phyloP scores from a whole-genome alignment of 2,113 vertebrate species.

The Thalassarche chlororhynchos region DNA sequence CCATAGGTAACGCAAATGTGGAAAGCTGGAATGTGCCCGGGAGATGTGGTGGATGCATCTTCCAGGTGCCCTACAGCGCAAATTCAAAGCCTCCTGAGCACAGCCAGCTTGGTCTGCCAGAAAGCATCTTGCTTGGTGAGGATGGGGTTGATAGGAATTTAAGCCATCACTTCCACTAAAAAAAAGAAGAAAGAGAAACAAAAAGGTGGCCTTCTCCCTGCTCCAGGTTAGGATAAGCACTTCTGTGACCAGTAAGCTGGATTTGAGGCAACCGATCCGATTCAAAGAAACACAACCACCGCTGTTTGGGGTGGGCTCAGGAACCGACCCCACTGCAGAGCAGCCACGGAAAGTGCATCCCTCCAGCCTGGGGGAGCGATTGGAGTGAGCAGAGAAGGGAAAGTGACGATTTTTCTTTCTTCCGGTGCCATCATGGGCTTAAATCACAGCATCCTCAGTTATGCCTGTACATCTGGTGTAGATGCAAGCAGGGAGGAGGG shows the following conservation, averaged over 20 bases:
- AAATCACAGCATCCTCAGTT: background rate
- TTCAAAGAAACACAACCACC: background rate
- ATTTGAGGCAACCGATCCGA: background rate
- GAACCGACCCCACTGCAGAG: background rate
- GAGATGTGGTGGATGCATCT: background rate
- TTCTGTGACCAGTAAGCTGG: background rate
- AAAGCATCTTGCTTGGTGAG: background rate
- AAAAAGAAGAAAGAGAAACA: background rate
- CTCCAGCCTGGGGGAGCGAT: rapidly evolving
- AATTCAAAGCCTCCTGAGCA: background rate
- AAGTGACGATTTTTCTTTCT: background rate
- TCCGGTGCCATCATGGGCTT: background rate
- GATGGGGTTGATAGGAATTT: background rate
- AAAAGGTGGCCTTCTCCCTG: background rate
- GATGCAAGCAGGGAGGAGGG: background rate
- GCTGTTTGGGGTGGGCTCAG: background rate
- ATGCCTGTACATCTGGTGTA: background rate
- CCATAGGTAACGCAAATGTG: background rate
- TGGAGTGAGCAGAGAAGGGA: background rate
- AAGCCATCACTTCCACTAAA: background rate
- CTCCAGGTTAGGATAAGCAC: background rate
- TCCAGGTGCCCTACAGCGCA: background rate
- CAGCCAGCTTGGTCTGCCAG: background rate
- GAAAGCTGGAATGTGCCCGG: background rate
- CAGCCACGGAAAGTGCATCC: background rate